Base-by-base conservation (phyloP, 2,113 vertebrate species). In the Cinclus mexicanus region DNA sequence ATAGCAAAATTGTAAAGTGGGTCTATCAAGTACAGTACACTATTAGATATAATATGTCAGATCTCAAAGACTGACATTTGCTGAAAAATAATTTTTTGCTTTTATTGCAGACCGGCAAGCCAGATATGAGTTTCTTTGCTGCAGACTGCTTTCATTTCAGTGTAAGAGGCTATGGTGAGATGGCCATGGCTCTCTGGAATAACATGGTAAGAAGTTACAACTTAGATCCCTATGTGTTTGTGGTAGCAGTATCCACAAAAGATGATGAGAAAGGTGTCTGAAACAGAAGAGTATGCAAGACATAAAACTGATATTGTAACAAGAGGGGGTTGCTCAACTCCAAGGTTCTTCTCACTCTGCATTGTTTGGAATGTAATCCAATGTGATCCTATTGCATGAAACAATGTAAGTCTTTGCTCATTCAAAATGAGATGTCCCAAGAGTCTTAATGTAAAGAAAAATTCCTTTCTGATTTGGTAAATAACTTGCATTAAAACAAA, bases 81-180 rank as follows among this genome's bases (percentile, higher is more conserved):
- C 50, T 82, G 26, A 91, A 35, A 93, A 84, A 52, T 57, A 42
- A 1, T 5, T 76, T 74, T 94, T 93, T 68, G 47, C 33, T 97
- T 94, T 83, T 90, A 55, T 91, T 25, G 21, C 97, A 99, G 99
- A 97, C 94, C 1, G 95, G 97, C 56, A 87, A 33, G 39, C 97
- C 98, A 41, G 98, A 99, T 83, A n/a, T 96, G 89, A 98, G 97
- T 71, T 99, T 98, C 98, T 99, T 99, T 97, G 98, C 99, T 6
- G 91, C 95, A 72, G 99, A 99, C 96, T 99, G 99, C 96, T 98
- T 99, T 95, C 98, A 99, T 97, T 99, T 99, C 97, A 98, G 97
- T 67, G 98, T 97, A 42, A 98, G 97, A 12, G 98, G 98, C 23
- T 98, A 99, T 1, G 98, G 99, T 4, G 98, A 98, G 96, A 98